Percentiles rank a stretch among this genome's conserved stretches.
phyloP scores from a whole-genome alignment of 2,113 vertebrate genomes.

The Climacteris rufus region DNA sequence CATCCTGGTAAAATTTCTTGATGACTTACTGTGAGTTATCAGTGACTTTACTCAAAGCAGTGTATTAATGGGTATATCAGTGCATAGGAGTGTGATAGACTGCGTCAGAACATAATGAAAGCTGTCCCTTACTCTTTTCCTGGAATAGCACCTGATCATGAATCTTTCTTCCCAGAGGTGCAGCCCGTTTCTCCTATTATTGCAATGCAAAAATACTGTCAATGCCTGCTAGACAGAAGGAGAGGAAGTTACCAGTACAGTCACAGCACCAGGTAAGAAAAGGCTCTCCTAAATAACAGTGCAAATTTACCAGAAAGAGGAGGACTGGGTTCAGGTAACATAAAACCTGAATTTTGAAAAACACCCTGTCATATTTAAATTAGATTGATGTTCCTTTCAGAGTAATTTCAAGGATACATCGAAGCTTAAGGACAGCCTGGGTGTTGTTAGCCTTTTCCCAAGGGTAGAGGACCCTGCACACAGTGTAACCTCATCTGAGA shows the following conservation, averaged over 20 bases:
- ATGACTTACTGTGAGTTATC: not conserved
- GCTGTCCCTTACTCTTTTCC: not conserved
- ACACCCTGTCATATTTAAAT: not conserved
- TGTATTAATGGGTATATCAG: not conserved
- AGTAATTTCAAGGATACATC: not conserved
- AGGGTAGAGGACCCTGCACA: not conserved
- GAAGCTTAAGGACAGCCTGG: not conserved
- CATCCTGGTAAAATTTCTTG: not conserved
- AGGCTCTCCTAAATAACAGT: not conserved
- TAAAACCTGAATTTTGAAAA: not conserved
- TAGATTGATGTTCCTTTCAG: not conserved
- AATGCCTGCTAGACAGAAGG: not conserved
- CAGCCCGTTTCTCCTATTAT: not conserved
- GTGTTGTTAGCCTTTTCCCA: accelerated
- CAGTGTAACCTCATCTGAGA: not conserved
- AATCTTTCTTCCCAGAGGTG: not conserved
- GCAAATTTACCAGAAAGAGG: not conserved
- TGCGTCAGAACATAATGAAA: not conserved
- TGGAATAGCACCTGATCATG: not conserved
- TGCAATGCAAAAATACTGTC: not conserved
- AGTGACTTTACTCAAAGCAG: not conserved
- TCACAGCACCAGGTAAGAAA: not conserved
- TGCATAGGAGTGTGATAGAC: not conserved
- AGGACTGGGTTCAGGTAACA: not conserved
- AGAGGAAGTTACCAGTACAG: not conserved